Conservation (phyloP, 2,113 vertebrate genomes). For the Neolamprologus caudopunctatus region DNA sequence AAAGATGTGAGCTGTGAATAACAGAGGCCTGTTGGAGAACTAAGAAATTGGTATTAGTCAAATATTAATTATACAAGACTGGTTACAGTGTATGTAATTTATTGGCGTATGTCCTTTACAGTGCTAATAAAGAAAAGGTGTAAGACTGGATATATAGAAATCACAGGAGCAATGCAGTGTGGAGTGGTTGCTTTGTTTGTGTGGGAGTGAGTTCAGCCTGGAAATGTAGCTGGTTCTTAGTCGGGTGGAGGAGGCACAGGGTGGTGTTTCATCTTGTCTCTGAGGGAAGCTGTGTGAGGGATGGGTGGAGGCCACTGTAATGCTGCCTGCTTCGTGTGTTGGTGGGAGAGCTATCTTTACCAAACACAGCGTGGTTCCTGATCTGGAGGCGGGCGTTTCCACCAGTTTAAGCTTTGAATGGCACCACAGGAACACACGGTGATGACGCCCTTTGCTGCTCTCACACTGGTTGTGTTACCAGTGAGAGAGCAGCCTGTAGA, state of each 20-base stretch:
- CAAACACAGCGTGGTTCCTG: neutral
- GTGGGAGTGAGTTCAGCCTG: neutral
- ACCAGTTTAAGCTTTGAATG: neutral
- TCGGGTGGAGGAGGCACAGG: neutral
- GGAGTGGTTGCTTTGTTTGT: neutral
- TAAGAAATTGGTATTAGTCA: neutral
- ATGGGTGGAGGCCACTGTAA: neutral
- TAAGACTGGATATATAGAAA: neutral
- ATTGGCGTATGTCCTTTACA: neutral
- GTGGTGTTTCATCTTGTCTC: neutral
- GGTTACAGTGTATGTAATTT: neutral
- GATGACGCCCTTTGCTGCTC: neutral
- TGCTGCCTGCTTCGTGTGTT: neutral
- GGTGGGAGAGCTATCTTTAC: neutral
- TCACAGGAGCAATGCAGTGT: neutral
- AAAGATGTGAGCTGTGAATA: neutral
- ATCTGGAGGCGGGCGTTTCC: neutral
- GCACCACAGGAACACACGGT: neutral
- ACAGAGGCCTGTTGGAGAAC: neutral
- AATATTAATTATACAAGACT: neutral
- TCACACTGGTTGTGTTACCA: neutral
- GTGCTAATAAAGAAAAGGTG: neutral
- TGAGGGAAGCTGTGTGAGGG: neutral
- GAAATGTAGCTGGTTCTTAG: fast-evolving
- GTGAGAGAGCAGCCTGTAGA: neutral